These are phyloP conservation scores for Hydractinia echinata DNA, from an alignment of 30 jellyfish, hydroid and myxozoan species.

Conservation along the genomic window DNA sequence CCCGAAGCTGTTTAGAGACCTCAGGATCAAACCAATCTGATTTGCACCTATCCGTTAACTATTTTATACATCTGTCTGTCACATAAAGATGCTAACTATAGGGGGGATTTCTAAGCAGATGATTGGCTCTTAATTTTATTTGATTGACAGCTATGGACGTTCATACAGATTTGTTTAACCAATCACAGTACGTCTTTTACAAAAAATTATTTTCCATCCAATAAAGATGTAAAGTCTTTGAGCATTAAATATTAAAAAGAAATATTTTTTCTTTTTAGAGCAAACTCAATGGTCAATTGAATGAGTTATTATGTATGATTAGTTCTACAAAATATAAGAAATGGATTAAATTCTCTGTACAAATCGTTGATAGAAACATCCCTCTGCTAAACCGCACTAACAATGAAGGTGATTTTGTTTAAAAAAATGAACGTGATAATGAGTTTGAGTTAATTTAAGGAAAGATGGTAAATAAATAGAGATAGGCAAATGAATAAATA, in stretches of 20 bases:
- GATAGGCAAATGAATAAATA: too few species aligned
- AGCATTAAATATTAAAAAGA: conserved; percentile 31
- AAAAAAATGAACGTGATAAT: too few species aligned
- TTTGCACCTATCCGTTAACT: conserved; percentile 31
- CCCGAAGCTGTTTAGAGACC: too few species aligned
- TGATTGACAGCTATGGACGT: conserved; percentile 36
- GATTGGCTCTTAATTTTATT: conserved; percentile 29
- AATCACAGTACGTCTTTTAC: conserved; percentile 25
- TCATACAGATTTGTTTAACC: conserved; percentile 28
- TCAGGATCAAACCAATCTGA: conserved; percentile 1
- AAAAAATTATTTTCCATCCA: conserved; percentile 19
- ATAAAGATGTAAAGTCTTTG: conserved; percentile 14
- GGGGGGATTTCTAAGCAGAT: conserved; percentile 19
- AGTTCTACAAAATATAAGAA: too few species aligned
- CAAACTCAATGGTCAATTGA: conserved; percentile 15
- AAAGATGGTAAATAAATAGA: too few species aligned
- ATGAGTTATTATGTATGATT: not conserved
- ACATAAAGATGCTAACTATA: conserved; percentile 7
- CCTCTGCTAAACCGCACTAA: too few species aligned
- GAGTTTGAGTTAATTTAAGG: too few species aligned
- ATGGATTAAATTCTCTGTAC: too few species aligned
- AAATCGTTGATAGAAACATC: too few species aligned
- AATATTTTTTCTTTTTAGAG: conserved; percentile 7
- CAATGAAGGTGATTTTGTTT: too few species aligned
- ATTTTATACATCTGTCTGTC: conserved; percentile 32